phyloP scores from a whole-genome alignment of 2,888 invertebrate genomes.

The Ptychoptera contaminata region DNA sequence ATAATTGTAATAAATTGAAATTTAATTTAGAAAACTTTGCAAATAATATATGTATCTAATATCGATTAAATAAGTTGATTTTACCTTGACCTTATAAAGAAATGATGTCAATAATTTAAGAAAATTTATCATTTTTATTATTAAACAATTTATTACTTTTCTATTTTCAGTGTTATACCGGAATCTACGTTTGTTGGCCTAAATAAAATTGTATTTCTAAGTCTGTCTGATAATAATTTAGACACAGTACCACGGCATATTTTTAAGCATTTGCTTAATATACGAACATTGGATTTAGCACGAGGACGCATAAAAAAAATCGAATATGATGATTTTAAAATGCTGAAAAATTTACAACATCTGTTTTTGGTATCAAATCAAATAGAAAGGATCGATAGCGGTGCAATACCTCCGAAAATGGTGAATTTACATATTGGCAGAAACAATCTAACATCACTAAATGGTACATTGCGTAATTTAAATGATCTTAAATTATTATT shows the following conservation, averaged over 20 bases:
- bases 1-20: too few relatives aligned
- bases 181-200: conserved; percentile 61
- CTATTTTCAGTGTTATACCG: conserved; percentile 46
- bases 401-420: conserved; percentile 51
- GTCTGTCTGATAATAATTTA: conserved; percentile 65
- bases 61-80: too few relatives aligned
- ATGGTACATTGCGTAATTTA: conserved; percentile 60
- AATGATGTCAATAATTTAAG: conserved; percentile 1
- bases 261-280: conserved; percentile 55
- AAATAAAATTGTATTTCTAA: conserved; percentile 55
- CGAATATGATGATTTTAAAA: conserved; percentile 58
- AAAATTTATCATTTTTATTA: conserved; percentile 17
- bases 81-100: too few relatives aligned
- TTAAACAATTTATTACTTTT: conserved; percentile 13
- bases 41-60: too few relatives aligned
- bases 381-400: conserved; percentile 54
- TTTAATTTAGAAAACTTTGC: too few relatives aligned
- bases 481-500: conserved; percentile 61
- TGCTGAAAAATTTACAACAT: conserved; percentile 47
- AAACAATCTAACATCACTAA: conserved; percentile 54
- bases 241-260: conserved; percentile 60
- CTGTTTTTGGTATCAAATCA: conserved; percentile 61
- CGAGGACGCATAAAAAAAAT: conserved; percentile 63
- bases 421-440: conserved; percentile 57
- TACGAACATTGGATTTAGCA: conserved; percentile 68